Base-by-base conservation (phyloP, 2,113 vertebrate genomes). In the Ibidorhyncha struthersii region DNA sequence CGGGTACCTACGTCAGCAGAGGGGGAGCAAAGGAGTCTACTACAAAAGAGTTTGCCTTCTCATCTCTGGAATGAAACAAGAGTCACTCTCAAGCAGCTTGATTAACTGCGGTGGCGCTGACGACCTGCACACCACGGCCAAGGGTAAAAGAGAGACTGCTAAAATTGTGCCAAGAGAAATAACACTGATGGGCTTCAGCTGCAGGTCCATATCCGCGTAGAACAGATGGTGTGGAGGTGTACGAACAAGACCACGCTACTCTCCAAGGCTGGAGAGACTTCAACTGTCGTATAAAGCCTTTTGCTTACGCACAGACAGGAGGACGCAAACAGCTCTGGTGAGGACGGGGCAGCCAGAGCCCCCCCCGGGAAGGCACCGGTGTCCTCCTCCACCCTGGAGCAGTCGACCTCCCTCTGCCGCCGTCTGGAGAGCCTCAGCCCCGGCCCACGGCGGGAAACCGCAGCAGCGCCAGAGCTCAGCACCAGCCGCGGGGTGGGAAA, bases 61-160 rank as follows among this genome's bases (percentile, higher is more conserved):
- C 34, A 14, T 22, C 65, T 52, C 34, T 3, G 3, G 41, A 10
- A 45, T 14, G 43, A 30, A 52, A 29, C 21, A 7, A 22, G 71
- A 43, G 77, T 10, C 7, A 2, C 38, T n/a, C 23, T 29, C 25
- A 3, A 47, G 59, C 29, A 45, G 72, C 38, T 69, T 11, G n/a
- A 50, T 34, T 15, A 49, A 29, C 47, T 15, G 53, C 43, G 12
- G 4, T 6, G 1, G 52, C 2, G 2, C 3, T 55, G 41, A 23
- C 2, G 10, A 30, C 1, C 11, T 1, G 8, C 80, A 47, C 8
- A 0, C 43, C 56, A 3, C 1, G 25, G 71, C 52, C 34, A 34
- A 38, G 47, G 53, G 74, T 9, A n/a, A 30, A 20, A 45, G 47
- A 32, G 47, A 19, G 71, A 34, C 36, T 52, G 63, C 27, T 45